Evolutionary conservation across 2,888 invertebrate species (phyloP).

Genomic region (Steinernema scapterisci): DNA sequence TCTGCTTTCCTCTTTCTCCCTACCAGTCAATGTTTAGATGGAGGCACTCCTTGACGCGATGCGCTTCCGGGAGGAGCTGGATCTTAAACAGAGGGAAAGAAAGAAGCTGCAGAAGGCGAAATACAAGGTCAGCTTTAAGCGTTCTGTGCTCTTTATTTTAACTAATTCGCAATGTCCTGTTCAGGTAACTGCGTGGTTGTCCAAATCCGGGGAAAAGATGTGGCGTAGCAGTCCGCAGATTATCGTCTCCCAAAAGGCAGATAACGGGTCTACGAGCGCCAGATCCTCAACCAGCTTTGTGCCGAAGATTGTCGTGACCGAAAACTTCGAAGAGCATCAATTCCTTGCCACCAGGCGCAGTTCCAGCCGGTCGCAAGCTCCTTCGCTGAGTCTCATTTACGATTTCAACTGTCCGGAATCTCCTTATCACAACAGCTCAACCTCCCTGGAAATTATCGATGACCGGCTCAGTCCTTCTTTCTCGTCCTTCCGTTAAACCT

Average conservation of each 20-base stretch:
- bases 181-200: slow-evolving; percentile 62
- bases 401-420: slow-evolving; percentile 46
- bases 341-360: neutral
- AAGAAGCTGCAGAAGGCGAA: slow-evolving; percentile 46
- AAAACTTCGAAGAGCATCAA: neutral
- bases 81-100: slow-evolving; percentile 59
- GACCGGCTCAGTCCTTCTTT: slow-evolving; percentile 5
- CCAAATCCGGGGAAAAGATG: slow-evolving; percentile 45
- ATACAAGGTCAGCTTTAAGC: slow-evolving; percentile 26
- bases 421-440: neutral
- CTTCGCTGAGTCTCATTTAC: slow-evolving; percentile 59
- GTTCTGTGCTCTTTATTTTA: neutral
- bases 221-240: slow-evolving; percentile 53
- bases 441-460: slow-evolving; percentile 1
- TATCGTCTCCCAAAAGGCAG: slow-evolving; percentile 34
- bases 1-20: no score
- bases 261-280: no score
- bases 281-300: slow-evolving; percentile 23
- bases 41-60: slow-evolving; percentile 64
- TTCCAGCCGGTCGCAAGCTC: slow-evolving; percentile 49
- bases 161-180: neutral
- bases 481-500: neutral
- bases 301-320: slow-evolving; percentile 9
- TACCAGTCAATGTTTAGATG: slow-evolving; percentile 43
- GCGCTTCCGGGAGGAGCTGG: slow-evolving; percentile 65